Conservation (phyloP, 2,113 vertebrate genomes). For the Mustela nigripes region DNA sequence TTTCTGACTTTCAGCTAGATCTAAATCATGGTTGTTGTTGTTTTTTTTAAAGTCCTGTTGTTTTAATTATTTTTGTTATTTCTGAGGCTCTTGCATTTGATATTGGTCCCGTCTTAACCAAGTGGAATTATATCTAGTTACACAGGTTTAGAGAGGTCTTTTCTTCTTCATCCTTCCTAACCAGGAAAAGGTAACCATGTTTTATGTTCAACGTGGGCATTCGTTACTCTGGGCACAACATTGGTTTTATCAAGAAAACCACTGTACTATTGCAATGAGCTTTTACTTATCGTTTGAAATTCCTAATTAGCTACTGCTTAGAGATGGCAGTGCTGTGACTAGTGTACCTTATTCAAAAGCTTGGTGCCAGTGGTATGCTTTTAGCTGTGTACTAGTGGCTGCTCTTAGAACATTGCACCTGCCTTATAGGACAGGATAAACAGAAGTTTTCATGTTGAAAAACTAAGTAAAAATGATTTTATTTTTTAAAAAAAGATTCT, state of each 20-base stretch:
- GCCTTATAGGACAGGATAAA: neutral
- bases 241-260: constrained; percentile 35
- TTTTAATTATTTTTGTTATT: constrained; percentile 57
- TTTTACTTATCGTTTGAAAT: constrained; percentile 21
- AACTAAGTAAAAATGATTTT: constrained; percentile 34
- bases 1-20: constrained; percentile 29
- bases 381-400: neutral
- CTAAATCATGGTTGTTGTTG: neutral
- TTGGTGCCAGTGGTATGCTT: neutral
- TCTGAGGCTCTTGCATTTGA: constrained; percentile 29
- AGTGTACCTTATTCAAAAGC: neutral
- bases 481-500: neutral
- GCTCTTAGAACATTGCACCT: neutral
- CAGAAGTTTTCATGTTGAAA: constrained; percentile 52
- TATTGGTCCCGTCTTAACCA: neutral
- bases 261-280: neutral
- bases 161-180: constrained; percentile 5
- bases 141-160: neutral
- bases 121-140: constrained; percentile 34
- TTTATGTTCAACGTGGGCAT: constrained; percentile 4
- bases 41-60: neutral
- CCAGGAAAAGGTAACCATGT: constrained; percentile 10
- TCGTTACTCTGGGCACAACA: neutral
- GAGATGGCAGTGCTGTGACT: neutral
- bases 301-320: neutral